Evolutionary conservation across 2,797 vertebrate species (phyloP), one percentile per base, ranked within the genome.

Genomic region (Oryzias dopingdopingensis): DNA sequence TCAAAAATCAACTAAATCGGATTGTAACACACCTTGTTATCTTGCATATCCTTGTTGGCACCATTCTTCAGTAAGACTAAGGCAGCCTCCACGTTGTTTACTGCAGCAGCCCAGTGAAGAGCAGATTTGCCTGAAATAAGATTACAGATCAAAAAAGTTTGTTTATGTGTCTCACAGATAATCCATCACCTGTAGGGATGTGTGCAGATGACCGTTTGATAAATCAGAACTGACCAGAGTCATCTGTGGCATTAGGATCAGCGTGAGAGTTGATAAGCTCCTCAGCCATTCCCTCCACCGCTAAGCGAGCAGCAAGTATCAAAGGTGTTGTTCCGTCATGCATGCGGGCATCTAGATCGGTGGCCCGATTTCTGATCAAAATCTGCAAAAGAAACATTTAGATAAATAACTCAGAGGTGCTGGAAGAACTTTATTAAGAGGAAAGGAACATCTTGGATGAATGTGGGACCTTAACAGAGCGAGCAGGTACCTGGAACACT

Each of bases 11-110:
- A 23, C 22, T 47, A 23, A 23, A 5, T 47, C 45, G 6, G 5
- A 47, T 22, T 47, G 6, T 14, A 20, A 23, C 45, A 47, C 4
- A 47, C 97, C 94, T 99, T 99, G 84, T 98, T 98, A 86, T 96
- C 95, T 82, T 99, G 97, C 96, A 99, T 97, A 81, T 99, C 97
- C 73, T 99, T 99, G 82, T 99, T 99, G 76, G 97, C 96, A 0
- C 96, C 96, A 0, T 96, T 98, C 84, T 98, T 99, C 74, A 99
- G 88, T 26, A 99, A 90, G 50, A 95, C 94, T 1, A 94, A 1
- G 0, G 95, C 96, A 0, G 97, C 97, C 14, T 98, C 96, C 54
- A 98, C 91, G 0, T 99, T 99, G 76, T 99, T 99, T 50, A 99
- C 97, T 0, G 97, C 96, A 0, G 97, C 95, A 0, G 97, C 97